A percentile compares a stretch with the other conserved stretches of the same genome.
Conservation (phyloP, 2,888 invertebrate species). For the Tryphoninae sp. region DNA sequence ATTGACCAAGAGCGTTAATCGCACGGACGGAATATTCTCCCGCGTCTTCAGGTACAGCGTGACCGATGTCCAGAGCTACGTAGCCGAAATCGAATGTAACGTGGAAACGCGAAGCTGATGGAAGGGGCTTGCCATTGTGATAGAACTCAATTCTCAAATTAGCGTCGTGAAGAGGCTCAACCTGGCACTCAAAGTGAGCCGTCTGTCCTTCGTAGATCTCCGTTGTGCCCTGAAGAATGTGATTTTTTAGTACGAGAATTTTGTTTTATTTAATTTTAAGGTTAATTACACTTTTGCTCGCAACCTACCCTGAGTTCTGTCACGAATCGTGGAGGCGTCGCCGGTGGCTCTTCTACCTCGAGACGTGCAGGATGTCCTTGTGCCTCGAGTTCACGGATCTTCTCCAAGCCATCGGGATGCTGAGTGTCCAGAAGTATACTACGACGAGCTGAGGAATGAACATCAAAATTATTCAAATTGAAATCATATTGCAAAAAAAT, state of each 20-base stretch:
- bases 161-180: slow-evolving; percentile 94
- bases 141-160: slow-evolving; percentile 95
- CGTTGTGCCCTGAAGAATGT: slow-evolving; percentile 87
- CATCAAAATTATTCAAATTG: neutral
- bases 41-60: slow-evolving; percentile 96
- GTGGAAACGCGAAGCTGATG: slow-evolving; percentile 95
- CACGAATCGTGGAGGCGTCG: slow-evolving; percentile 91
- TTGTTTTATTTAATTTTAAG: neutral
- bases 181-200: slow-evolving; percentile 97
- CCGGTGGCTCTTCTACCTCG: slow-evolving; percentile 91
- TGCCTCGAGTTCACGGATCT: slow-evolving; percentile 94
- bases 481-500: neutral
- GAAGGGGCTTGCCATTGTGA: slow-evolving; percentile 95
- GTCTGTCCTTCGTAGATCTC: slow-evolving; percentile 95
- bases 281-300: neutral
- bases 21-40: slow-evolving; percentile 97
- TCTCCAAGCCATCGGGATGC: slow-evolving; percentile 95
- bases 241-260: neutral
- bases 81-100: slow-evolving; percentile 99
- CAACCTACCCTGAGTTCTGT: slow-evolving; percentile 87
- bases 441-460: slow-evolving; percentile 85
- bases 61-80: slow-evolving; percentile 96
- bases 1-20: slow-evolving; percentile 95
- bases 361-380: slow-evolving; percentile 90
- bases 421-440: slow-evolving; percentile 94